Percentiles rank a stretch among this genome's conserved stretches.
Evolutionary conservation across 2,113 vertebrate genomes (phyloP).

Genomic region (Ivindomyrus marchei): DNA sequence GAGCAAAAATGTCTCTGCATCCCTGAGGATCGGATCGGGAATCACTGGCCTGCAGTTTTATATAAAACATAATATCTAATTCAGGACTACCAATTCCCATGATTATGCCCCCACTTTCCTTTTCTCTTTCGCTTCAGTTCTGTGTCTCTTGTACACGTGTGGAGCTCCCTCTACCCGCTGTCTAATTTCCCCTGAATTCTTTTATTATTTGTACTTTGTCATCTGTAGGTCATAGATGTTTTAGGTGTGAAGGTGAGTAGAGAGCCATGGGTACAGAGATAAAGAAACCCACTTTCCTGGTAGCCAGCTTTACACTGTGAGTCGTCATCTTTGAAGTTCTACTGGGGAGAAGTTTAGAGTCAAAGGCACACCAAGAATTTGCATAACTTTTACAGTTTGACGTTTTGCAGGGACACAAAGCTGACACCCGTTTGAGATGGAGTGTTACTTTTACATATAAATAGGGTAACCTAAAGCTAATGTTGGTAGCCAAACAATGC

Average conservation of each 20-base stretch:
- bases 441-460: background rate
- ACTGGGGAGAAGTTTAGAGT: background rate
- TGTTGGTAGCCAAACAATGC: background rate
- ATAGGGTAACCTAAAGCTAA: background rate
- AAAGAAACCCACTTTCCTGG: background rate
- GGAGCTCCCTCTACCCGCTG: background rate
- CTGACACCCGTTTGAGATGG: background rate
- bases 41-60: background rate
- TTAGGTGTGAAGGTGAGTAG: slow-evolving; percentile 15
- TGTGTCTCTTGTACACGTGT: background rate
- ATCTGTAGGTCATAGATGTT: slow-evolving; percentile 11
- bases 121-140: background rate
- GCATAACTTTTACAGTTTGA: slow-evolving; percentile 1
- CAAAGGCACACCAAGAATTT: background rate
- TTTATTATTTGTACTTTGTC: slow-evolving; percentile 6
- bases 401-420: background rate
- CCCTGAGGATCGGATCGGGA: background rate
- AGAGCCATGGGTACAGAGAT: background rate
- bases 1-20: background rate
- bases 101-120: background rate
- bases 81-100: background rate
- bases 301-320: slow-evolving; percentile 13
- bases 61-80: background rate
- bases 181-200: background rate
- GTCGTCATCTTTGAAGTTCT: slow-evolving; percentile 8